These are phyloP conservation scores for Butorides virescens DNA, from an alignment of 2,113 vertebrate species.

Conservation along the genomic window DNA sequence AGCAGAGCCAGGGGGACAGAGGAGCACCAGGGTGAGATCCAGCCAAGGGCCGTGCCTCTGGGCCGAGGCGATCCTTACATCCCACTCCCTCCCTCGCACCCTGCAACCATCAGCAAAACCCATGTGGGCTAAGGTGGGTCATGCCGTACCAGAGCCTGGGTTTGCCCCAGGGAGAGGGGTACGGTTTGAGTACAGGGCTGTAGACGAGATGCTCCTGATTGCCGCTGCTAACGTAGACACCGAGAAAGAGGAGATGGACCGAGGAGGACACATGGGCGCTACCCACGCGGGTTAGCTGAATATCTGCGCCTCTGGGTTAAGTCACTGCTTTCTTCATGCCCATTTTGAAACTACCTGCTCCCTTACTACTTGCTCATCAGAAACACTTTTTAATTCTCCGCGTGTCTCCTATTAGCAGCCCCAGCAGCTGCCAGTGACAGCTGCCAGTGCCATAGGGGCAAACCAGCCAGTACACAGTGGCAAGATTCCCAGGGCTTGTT, in stretches of 20 bases:
- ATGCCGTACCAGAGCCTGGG: neutral
- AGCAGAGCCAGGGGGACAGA: neutral
- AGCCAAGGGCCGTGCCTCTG: neutral
- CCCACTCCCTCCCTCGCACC: neutral
- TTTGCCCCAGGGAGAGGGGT: neutral
- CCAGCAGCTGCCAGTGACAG: neutral
- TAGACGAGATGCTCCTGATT: neutral
- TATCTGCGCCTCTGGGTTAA: neutral
- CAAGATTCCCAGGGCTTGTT: neutral
- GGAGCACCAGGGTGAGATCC: neutral
- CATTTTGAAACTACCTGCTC: neutral
- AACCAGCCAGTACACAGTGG: neutral
- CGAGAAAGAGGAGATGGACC: neutral
- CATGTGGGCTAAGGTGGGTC: rapidly evolving
- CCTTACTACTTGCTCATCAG: neutral
- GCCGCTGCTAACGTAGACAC: neutral
- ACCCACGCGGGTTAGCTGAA: neutral
- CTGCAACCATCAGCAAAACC: neutral
- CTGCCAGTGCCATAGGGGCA: neutral
- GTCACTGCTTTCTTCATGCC: neutral
- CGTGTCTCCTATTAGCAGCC: neutral
- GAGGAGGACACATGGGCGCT: neutral
- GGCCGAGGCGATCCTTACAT: neutral
- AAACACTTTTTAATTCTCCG: neutral
- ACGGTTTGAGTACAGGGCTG: neutral